Evolutionary conservation across 2,888 invertebrate genomes (phyloP).

Genomic region (Dioctria linearis): DNA sequence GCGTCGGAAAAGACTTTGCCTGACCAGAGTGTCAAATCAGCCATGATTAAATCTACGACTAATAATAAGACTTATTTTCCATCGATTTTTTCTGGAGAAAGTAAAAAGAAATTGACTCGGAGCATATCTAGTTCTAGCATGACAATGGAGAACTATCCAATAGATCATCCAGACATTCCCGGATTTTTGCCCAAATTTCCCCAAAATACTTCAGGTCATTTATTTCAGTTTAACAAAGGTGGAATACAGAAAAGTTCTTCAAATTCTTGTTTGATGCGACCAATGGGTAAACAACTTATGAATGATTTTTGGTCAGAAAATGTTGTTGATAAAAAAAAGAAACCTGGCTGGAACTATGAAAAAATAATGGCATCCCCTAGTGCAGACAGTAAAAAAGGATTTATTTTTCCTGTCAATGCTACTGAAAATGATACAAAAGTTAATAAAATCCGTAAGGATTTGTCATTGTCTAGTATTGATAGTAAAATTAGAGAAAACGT

Average conservation of each 20-base stretch:
- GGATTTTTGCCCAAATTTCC: constrained; percentile 56
- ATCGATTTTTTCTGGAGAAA: constrained; percentile 63
- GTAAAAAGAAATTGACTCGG: constrained; percentile 64
- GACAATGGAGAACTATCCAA: constrained; percentile 59
- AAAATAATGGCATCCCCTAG: constrained; percentile 64
- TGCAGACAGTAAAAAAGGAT: constrained; percentile 21
- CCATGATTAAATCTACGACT: neutral
- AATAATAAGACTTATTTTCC: constrained; percentile 62
- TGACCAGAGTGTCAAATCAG: neutral
- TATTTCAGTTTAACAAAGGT: constrained; percentile 21
- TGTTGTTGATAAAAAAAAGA: constrained; percentile 66
- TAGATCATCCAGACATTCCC: constrained; percentile 59
- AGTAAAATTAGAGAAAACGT: constrained; percentile 69
- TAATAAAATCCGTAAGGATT: constrained; percentile 64
- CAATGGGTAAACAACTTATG: constrained; percentile 69
- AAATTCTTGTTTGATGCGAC: constrained; percentile 59
- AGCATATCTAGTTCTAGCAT: constrained; percentile 70
- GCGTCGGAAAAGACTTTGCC: neutral
- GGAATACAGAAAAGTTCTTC: constrained; percentile 61
- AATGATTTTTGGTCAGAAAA: constrained; percentile 71
- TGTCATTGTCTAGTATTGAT: constrained; percentile 69
- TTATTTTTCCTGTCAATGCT: neutral
- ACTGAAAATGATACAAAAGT: constrained; percentile 63
- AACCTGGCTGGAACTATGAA: constrained; percentile 68
- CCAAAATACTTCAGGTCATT: constrained; percentile 26